These are phyloP conservation scores for Potamilus streckersoni DNA, from an alignment of 1,140 invertebrate species.

Conservation along the genomic window DNA sequence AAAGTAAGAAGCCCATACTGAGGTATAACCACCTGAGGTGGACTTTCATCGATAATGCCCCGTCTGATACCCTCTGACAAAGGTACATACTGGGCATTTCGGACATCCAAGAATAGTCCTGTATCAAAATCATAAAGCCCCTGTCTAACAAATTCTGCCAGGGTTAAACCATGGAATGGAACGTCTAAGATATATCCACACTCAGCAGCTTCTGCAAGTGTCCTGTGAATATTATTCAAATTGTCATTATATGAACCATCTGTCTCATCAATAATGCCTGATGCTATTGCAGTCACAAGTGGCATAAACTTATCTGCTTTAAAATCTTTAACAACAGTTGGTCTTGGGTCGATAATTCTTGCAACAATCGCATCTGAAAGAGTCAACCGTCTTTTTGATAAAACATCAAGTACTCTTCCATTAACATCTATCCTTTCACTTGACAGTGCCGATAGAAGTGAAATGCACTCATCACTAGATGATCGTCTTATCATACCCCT, in stretches of 20 bases:
- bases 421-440: constrained; percentile 83
- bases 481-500: constrained; percentile 72
- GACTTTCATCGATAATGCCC: constrained; percentile 20
- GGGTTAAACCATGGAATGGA: constrained; percentile 36
- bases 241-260: constrained; percentile 79
- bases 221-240: constrained; percentile 77
- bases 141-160: constrained; percentile 48
- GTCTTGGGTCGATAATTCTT: constrained; percentile 24
- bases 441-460: constrained; percentile 41
- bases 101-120: constrained; percentile 22
- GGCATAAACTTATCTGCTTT: constrained; percentile 70
- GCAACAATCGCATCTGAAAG: constrained; percentile 24
- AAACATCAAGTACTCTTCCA: constrained; percentile 83
- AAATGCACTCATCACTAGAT: constrained; percentile 23
- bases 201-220: constrained; percentile 61
- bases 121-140: constrained; percentile 41
- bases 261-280: constrained; percentile 84
- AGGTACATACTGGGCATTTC: constrained; percentile 18
- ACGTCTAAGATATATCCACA: constrained; percentile 69
- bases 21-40: constrained; percentile 27
- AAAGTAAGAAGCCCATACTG: constrained; percentile 20
- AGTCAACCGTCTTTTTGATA: constrained; percentile 64
- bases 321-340: constrained; percentile 40
- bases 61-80: constrained; percentile 25
- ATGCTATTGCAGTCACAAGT: constrained; percentile 84